Percentiles rank a stretch among this genome's conserved stretches.
Conservation (phyloP, 2,888 invertebrate species). For the Pheosia gnoma region DNA sequence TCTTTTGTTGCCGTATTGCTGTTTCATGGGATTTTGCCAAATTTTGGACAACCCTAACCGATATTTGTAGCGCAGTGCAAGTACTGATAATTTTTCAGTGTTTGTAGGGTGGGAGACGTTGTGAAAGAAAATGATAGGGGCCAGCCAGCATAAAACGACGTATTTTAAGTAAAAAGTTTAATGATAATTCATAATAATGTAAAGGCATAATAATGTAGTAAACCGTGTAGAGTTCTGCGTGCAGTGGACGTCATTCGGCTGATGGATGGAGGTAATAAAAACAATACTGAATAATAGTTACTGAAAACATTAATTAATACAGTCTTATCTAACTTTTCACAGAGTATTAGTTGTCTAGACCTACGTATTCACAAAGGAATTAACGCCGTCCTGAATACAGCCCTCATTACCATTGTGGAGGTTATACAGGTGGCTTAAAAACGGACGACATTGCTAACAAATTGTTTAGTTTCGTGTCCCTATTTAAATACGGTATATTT, state of each 20-base stretch:
- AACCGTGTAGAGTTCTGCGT: too few relatives aligned
- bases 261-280: too few relatives aligned
- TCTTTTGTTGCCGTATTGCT: constrained; percentile 59
- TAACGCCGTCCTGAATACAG: neutral
- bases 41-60: constrained; percentile 20
- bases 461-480: neutral
- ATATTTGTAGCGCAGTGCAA: constrained; percentile 8
- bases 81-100: neutral
- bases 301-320: too few relatives aligned
- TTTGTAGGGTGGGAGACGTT: too few relatives aligned
- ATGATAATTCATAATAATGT: too few relatives aligned
- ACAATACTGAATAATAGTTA: too few relatives aligned
- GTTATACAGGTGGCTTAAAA: neutral
- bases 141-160: too few relatives aligned
- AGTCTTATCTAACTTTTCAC: too few relatives aligned
- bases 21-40: constrained; percentile 29
- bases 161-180: too few relatives aligned
- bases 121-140: too few relatives aligned
- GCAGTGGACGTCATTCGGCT: too few relatives aligned
- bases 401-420: neutral
- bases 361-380: neutral
- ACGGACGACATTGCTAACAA: neutral
- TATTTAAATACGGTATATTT: neutral
- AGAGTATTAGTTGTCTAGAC: neutral
- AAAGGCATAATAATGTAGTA: too few relatives aligned